Base-by-base conservation (phyloP, 2,797 vertebrate genomes). In the Gymnothorax javanicus region DNA sequence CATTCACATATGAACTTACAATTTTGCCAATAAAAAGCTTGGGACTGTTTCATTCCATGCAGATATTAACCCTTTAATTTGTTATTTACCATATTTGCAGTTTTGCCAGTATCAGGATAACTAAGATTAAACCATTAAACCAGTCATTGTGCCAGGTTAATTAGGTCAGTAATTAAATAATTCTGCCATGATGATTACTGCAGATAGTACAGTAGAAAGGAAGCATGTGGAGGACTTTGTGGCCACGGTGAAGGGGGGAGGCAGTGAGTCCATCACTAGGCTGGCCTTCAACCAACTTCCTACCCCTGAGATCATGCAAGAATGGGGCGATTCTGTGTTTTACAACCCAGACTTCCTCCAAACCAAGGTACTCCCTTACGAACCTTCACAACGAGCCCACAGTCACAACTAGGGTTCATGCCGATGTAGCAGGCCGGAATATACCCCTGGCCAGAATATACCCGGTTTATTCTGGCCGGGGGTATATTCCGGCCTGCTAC, bases 301-400 rank as follows among this genome's bases (percentile, higher is more conserved):
- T 0, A 96, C 95, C 0, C 93, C 96, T 0, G 86, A 96, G 0
- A 92, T 98, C 85, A 97, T 99, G 97, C 94, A 94, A 79, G 94
- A 96, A 0, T 99, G 98, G 98, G 98, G 98, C 1, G 97, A 98
- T 0, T 96, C 96, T 0, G 97, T 99, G 0, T 95, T 95, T 58
- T 98, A 96, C 92, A 98, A 97, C 91, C 98, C 98, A 0, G 97
- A 98, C 75, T 97, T 98, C 89, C 92, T 98, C 84, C 94, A 92
- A 58, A 91, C 90, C 0, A 97, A 96, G 93, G 98, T 99, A 94
- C 85, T 6, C 13, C 25, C 43, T 75, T 43, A 7, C 9, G 4
- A 11, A 69, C 64, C 64, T n/a, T 69, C 64, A 69, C n/a, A 69
- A n/a, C 2, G 25, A 25, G 64, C 20, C 62, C 62, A 64, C 62